These are phyloP conservation scores for Reinhardtius hippoglossoides DNA, from an alignment of 2,113 vertebrate genomes.

Conservation along the genomic window DNA sequence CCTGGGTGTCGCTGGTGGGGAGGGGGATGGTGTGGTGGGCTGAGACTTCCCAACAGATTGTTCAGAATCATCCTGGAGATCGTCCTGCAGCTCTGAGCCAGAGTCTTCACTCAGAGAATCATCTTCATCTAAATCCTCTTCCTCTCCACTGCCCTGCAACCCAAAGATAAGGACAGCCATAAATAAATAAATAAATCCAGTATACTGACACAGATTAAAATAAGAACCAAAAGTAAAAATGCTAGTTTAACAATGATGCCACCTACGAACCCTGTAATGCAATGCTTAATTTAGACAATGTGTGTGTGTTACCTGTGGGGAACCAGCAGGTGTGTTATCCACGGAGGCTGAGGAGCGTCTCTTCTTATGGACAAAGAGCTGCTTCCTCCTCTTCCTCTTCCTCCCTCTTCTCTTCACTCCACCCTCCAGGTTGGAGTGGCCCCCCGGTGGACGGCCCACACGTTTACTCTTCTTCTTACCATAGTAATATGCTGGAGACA, in stretches of 20 bases:
- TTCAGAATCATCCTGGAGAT: constrained; percentile 93
- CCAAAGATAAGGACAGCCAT: neutral
- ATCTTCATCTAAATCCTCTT: constrained; percentile 95
- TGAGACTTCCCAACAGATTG: constrained; percentile 91
- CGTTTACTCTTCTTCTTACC: constrained; percentile 95
- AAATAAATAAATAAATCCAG: no score
- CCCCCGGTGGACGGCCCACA: constrained; percentile 91
- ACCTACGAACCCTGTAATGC: neutral
- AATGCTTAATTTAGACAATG: neutral
- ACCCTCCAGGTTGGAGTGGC: constrained; percentile 92
- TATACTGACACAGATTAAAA: neutral
- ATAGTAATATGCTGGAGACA: constrained; percentile 91
- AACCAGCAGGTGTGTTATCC: constrained; percentile 94
- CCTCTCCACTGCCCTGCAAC: constrained; percentile 90
- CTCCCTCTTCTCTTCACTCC: constrained; percentile 92
- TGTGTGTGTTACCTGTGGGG: constrained; percentile 88
- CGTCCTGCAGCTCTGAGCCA: constrained; percentile 91
- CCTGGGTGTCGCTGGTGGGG: constrained; percentile 87
- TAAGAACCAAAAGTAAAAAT: neutral
- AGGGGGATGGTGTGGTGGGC: constrained; percentile 90
- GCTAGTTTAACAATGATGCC: neutral
- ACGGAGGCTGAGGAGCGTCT: constrained; percentile 92
- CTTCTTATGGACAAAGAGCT: constrained; percentile 97
- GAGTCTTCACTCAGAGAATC: constrained; percentile 93
- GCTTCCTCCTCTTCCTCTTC: constrained; percentile 94